Base-by-base conservation (phyloP, 2,888 invertebrate genomes). In the Pseudolycoriella hygida region DNA sequence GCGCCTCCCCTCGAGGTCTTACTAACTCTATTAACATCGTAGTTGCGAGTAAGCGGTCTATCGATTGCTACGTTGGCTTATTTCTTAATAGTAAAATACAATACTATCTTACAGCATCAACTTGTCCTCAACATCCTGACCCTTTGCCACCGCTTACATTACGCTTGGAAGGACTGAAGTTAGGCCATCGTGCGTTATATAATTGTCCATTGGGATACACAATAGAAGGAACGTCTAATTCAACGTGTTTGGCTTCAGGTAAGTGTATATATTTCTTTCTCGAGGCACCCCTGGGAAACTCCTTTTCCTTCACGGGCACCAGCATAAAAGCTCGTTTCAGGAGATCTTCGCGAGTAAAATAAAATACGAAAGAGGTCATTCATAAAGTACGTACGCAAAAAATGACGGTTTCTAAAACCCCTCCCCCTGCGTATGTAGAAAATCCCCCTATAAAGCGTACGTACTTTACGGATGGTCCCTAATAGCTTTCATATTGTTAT, bases 221-320 rank as follows among this genome's bases (percentile, higher is more conserved):
- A 51, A 72, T 89, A 45, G 74, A 80, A 51, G 92, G 90, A 6
- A 72, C 79, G 2, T 70, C 78, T 38, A 77, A 81, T 55, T 73
- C 89, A 51, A 82, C 81, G 34, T 92, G 90, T 60, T 80, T 82
- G 67, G 80, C 80, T 30, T 80, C 81, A 51, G 83, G 84, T 74
- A 61, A 65, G 19, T 18, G 25, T 17, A 38, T 30, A 46, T n/a
- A n/a, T n/a, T n/a, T n/a, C n/a, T n/a, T n/a, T 3, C 3, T 38
- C 14, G 11, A 12, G 31, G 31, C 31, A 10, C 31, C 11, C 10
- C 10, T 11, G 8, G 10, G 31, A 11, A 11, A 8, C 11, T 11
- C 11, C 31, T 31, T 11, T 31, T 11, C 31, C 31, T 31, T 11
- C 11, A 31, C 11, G 31, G 8, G 31, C 11, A 31, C 31, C 8